Percentiles rank a stretch among this genome's conserved stretches.
Conservation (phyloP, 2,888 invertebrate species). For the Trichogramma evanescens region DNA sequence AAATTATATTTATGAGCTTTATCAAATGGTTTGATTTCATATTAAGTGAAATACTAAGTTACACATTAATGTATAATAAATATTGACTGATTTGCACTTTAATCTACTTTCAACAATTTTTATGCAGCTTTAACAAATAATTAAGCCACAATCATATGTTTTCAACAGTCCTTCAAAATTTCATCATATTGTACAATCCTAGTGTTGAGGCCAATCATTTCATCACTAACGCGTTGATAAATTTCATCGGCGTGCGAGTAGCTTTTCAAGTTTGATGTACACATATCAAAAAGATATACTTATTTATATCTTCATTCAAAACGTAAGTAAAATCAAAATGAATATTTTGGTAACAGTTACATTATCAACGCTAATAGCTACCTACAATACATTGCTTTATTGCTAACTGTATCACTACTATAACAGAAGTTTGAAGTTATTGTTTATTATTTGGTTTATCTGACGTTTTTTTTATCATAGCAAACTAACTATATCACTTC, state of each 20-base stretch:
- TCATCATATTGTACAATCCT: constrained; percentile 7
- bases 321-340: constrained; percentile 16
- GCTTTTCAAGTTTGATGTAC: constrained; percentile 1
- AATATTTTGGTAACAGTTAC: constrained; percentile 20
- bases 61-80: too few species aligned
- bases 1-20: too few species aligned
- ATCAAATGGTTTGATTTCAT: too few species aligned
- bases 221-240: constrained; percentile 2
- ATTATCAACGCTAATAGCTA: constrained; percentile 16
- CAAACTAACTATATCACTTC: constrained; percentile 19
- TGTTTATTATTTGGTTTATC: constrained; percentile 16
- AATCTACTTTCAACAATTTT: constrained; percentile 14
- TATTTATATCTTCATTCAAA: constrained; percentile 13
- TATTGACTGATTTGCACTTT: neutral
- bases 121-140: constrained; percentile 16
- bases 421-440: constrained; percentile 15
- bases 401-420: constrained; percentile 19
- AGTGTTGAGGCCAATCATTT: constrained; percentile 6
- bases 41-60: too few species aligned
- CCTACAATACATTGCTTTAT: constrained; percentile 18
- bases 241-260: neutral
- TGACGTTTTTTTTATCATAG: constrained; percentile 1
- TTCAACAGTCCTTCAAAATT: constrained; percentile 6
- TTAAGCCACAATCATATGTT: constrained; percentile 3
- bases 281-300: neutral